Conservation (phyloP, 2,113 vertebrate species). For the Vimba vimba region DNA sequence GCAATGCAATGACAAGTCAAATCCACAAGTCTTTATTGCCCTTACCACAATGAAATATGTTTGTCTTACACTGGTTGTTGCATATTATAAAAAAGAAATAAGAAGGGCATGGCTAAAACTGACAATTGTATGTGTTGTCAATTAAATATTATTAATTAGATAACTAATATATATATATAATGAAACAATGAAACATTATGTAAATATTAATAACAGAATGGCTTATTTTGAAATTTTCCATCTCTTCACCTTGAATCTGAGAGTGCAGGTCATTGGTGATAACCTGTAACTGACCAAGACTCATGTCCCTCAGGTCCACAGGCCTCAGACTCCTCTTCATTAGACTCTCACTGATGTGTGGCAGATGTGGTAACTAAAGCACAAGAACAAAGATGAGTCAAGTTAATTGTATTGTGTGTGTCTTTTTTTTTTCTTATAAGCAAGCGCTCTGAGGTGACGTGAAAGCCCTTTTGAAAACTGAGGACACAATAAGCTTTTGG, state of each 20-base stretch:
- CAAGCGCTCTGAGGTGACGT: background rate
- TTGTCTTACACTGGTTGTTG: background rate
- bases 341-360: conserved; percentile 94
- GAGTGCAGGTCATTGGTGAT: conserved; percentile 98
- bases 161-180: too few species aligned
- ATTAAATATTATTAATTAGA: too few species aligned
- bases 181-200: background rate
- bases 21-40: background rate
- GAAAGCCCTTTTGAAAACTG: background rate
- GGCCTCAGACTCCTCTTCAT: conserved; percentile 96
- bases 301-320: conserved; percentile 94
- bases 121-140: background rate
- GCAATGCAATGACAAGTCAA: conserved; percentile 18
- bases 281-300: conserved; percentile 94
- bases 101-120: background rate
- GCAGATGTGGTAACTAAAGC: conserved; percentile 89
- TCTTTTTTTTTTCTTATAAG: background rate
- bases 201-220: background rate
- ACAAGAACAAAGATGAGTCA: background rate
- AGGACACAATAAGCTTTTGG: background rate
- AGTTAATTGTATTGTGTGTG: background rate
- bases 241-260: conserved; percentile 94
- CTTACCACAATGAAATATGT: background rate
- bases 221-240: background rate
- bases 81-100: background rate